Evolutionary conservation across 1,140 invertebrate species (phyloP).

Genomic region (Cydia amplana): DNA sequence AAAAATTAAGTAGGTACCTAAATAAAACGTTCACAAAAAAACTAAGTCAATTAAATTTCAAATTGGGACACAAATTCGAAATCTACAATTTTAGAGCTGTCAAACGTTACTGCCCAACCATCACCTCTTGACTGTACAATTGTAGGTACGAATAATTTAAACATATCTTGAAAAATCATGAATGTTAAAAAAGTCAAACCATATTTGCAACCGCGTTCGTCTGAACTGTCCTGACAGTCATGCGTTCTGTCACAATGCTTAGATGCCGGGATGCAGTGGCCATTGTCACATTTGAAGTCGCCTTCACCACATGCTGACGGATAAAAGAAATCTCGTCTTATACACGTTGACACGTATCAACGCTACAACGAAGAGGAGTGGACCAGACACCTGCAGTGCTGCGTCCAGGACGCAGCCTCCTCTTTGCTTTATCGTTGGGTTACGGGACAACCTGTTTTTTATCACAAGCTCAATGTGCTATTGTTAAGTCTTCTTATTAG

Average conservation of each 20-base stretch:
- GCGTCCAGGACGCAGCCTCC: not conserved
- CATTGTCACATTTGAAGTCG: constrained; percentile 82
- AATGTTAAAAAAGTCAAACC: constrained; percentile 62
- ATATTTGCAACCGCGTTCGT: constrained; percentile 85
- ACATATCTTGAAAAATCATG: constrained; percentile 20
- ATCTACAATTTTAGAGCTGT: not conserved
- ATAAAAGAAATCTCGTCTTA: constrained; percentile 56
- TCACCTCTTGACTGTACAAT: constrained; percentile 16
- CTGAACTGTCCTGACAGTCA: constrained; percentile 89
- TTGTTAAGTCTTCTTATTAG: not conserved
- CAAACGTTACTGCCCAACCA: not conserved
- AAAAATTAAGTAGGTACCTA: not conserved
- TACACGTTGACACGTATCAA: not conserved
- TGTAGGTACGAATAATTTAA: not conserved
- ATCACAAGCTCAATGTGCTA: not conserved
- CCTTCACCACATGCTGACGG: constrained; percentile 71
- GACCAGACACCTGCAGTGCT: not conserved
- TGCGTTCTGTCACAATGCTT: constrained; percentile 86
- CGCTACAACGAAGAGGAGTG: constrained; percentile 1
- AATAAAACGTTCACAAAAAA: not conserved
- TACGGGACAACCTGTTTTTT: not conserved
- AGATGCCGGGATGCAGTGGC: constrained; percentile 84
- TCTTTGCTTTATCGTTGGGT: not conserved
- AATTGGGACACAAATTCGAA: not conserved
- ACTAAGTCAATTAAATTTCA: not conserved